phyloP scores from a whole-genome alignment of 2,113 vertebrate species.

The Lepus timidus region DNA sequence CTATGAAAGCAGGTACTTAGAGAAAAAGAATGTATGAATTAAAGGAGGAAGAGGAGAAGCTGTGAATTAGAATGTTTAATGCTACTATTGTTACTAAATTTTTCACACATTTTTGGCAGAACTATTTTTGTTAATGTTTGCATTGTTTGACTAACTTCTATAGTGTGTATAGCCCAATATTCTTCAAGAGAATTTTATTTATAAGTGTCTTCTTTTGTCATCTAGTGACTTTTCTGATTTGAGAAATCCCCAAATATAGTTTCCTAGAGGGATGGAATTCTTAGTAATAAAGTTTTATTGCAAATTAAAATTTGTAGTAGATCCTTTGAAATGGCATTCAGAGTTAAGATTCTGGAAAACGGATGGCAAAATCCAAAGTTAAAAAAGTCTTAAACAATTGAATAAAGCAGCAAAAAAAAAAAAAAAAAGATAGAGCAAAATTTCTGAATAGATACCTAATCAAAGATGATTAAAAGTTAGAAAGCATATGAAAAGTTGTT shows the following conservation, averaged over 20 bases:
- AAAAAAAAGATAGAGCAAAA: neutral
- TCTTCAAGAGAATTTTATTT: neutral
- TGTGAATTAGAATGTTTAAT: neutral
- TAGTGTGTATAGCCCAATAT: neutral
- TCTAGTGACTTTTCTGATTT: neutral
- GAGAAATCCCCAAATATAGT: neutral
- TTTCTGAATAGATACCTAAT: neutral
- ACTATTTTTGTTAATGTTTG: neutral
- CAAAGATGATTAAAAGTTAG: neutral
- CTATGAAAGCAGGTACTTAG: neutral
- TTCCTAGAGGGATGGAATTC: neutral
- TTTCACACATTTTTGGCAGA: neutral
- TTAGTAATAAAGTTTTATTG: neutral
- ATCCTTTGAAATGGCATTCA: neutral
- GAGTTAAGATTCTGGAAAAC: neutral
- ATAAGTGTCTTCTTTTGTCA: neutral
- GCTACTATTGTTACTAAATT: neutral
- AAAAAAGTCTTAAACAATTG: neutral
- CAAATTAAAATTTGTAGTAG: slow-evolving; percentile 39
- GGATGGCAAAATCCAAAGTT: neutral
- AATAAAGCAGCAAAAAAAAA: neutral
- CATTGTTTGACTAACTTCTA: neutral
- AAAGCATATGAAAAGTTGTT: neutral
- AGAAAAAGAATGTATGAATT: neutral
- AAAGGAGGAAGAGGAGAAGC: neutral